Conservation (phyloP, 2,113 vertebrate species). For the Hemiscyllium ocellatum region DNA sequence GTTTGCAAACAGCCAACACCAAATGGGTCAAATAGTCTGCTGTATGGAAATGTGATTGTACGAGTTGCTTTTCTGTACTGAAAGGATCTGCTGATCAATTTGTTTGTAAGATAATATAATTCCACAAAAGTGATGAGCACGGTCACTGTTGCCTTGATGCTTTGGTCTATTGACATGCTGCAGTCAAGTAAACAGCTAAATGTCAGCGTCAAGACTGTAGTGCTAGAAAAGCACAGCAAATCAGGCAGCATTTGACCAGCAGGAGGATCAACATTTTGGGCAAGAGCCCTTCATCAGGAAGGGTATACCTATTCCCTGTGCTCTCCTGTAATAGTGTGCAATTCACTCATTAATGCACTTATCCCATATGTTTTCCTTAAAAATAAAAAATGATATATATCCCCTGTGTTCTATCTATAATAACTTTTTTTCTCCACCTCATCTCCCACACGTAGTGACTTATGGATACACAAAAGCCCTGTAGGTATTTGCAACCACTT, state of each 20-base stretch:
- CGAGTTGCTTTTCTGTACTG: neutral
- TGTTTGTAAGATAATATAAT: neutral
- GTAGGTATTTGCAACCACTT: too few species aligned
- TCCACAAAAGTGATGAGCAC: neutral
- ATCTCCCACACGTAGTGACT: too few species aligned
- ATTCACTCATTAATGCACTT: neutral
- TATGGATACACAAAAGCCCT: too few species aligned
- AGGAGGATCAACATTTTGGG: too few species aligned
- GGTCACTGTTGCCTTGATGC: neutral
- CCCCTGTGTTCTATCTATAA: neutral
- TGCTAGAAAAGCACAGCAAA: too few species aligned
- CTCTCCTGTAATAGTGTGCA: neutral
- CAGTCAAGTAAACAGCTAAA: neutral
- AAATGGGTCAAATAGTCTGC: neutral
- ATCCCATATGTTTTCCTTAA: neutral
- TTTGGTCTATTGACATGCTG: neutral
- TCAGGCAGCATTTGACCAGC: too few species aligned
- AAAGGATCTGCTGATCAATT: neutral
- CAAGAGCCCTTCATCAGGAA: too few species aligned
- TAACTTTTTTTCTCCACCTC: too few species aligned
- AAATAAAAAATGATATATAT: neutral
- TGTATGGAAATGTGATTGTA: neutral
- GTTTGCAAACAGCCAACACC: too few species aligned
- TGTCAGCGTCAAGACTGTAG: neutral
- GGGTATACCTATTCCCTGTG: neutral